A percentile compares a stretch with the other conserved stretches of the same genome.
Conservation (phyloP, 2,888 invertebrate species). For the Ptycholaimellus sp. region DNA sequence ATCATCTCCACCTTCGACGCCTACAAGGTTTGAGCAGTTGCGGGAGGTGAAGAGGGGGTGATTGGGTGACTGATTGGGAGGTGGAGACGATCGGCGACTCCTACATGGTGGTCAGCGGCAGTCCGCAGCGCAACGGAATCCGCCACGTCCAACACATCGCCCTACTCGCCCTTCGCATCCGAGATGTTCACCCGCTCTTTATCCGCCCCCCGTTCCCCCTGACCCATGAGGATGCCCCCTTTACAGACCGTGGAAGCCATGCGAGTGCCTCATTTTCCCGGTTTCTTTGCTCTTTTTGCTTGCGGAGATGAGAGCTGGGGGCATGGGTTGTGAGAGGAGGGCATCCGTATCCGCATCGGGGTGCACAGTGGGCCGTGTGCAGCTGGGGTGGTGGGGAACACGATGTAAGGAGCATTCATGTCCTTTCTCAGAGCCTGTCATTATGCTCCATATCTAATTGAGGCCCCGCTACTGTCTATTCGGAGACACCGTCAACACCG, state of each 20-base stretch:
- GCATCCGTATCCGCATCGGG: conserved; percentile 22
- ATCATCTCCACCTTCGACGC: conserved; percentile 24
- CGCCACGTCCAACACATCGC: conserved; percentile 20
- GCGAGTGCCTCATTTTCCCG: no score
- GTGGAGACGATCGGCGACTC: conserved; percentile 21
- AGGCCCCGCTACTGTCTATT: conserved; percentile 19
- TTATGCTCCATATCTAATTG: conserved; percentile 1
- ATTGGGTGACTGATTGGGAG: no score
- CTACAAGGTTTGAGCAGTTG: no score
- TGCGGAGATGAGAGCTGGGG: no score
- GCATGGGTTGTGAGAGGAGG: no score
- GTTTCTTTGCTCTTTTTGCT: no score
- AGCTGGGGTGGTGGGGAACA: conserved; percentile 24
- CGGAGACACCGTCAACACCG: conserved; percentile 21
- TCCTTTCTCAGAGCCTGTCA: background rate
- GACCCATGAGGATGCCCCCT: no score
- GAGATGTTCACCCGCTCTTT: no score
- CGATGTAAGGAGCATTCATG: no score
- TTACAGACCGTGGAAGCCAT: no score
- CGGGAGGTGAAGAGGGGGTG: no score
- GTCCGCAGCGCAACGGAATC: conserved; percentile 23
- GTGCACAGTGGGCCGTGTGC: conserved; percentile 22
- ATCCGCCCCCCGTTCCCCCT: no score
- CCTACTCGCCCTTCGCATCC: conserved; percentile 22
- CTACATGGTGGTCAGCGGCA: conserved; percentile 23